These are phyloP conservation scores for Aphis gossypii DNA, from an alignment of 1,140 invertebrate species.

Conservation along the genomic window DNA sequence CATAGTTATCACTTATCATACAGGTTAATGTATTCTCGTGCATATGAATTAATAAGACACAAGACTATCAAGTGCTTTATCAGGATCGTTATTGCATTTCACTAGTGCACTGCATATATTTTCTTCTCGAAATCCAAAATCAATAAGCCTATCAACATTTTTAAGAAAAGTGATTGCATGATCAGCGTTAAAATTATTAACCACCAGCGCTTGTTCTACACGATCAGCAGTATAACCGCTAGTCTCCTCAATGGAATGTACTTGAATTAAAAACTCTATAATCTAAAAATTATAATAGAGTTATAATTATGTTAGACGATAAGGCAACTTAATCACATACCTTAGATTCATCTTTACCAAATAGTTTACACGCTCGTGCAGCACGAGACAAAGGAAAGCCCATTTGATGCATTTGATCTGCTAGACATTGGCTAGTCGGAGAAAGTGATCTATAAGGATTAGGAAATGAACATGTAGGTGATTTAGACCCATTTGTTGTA, in stretches of 20 bases:
- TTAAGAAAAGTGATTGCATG: slow-evolving; percentile 68
- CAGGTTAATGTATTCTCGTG: not conserved
- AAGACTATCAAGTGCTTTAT: slow-evolving; percentile 85
- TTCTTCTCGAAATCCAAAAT: slow-evolving; percentile 82
- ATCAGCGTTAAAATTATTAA: slow-evolving; percentile 66
- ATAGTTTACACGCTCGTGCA: slow-evolving; percentile 74
- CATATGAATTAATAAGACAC: slow-evolving; percentile 69
- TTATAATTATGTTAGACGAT: not conserved
- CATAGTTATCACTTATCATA: not conserved
- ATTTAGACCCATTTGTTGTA: slow-evolving; percentile 48
- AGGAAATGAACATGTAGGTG: slow-evolving; percentile 60
- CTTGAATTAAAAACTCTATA: slow-evolving; percentile 66
- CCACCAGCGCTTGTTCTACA: slow-evolving; percentile 67
- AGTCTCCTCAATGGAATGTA: slow-evolving; percentile 75
- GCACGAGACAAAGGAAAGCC: slow-evolving; percentile 83
- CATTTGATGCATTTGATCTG: slow-evolving; percentile 79
- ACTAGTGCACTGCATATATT: slow-evolving; percentile 77
- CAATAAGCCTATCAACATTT: slow-evolving; percentile 74
- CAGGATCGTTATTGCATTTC: slow-evolving; percentile 80
- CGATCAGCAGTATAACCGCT: slow-evolving; percentile 67
- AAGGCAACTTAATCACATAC: slow-evolving; percentile 65
- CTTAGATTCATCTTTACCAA: slow-evolving; percentile 85
- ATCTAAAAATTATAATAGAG: slow-evolving; percentile 63
- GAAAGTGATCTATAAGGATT: slow-evolving; percentile 70
- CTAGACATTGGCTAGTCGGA: slow-evolving; percentile 71